Conservation (phyloP, 1,140 invertebrate genomes). For the Eurosta solidaginis region DNA sequence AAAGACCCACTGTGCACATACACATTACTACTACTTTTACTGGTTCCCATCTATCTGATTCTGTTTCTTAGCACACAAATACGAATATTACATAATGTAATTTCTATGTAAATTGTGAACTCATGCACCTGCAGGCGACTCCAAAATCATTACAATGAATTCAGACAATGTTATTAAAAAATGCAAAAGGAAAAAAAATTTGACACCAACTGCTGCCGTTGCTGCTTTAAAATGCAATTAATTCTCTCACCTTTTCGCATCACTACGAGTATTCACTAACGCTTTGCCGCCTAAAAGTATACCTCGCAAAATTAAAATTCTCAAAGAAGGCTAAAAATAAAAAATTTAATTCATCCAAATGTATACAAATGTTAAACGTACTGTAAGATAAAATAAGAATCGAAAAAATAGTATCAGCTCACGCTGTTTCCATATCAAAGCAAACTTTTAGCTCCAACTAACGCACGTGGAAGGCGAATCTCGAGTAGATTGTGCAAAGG, state of each 20-base stretch:
- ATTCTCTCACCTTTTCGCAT: slow-evolving; percentile 3
- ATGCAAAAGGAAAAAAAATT: neutral
- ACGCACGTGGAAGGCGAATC: neutral
- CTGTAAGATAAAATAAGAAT: neutral
- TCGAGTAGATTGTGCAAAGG: neutral
- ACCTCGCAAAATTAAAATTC: neutral
- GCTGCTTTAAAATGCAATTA: slow-evolving; percentile 24
- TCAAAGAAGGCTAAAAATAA: neutral
- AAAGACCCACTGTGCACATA: too few relatives aligned
- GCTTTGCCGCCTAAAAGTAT: neutral
- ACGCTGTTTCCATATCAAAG: neutral
- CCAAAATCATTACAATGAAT: neutral
- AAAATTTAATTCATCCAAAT: too few relatives aligned
- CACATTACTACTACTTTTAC: too few relatives aligned
- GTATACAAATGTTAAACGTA: neutral
- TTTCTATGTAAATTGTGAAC: slow-evolving; percentile 16
- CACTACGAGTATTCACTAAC: neutral
- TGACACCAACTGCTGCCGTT: neutral
- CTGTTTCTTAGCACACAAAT: neutral
- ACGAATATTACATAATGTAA: neutral
- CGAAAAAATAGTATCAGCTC: neutral
- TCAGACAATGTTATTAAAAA: neutral
- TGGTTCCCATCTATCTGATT: too few relatives aligned
- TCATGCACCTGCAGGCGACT: neutral
- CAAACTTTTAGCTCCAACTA: neutral